Evolutionary conservation across 2,888 invertebrate species (phyloP), one percentile per base, ranked within the genome.

Genomic region (Eutolmus rufibarbis): DNA sequence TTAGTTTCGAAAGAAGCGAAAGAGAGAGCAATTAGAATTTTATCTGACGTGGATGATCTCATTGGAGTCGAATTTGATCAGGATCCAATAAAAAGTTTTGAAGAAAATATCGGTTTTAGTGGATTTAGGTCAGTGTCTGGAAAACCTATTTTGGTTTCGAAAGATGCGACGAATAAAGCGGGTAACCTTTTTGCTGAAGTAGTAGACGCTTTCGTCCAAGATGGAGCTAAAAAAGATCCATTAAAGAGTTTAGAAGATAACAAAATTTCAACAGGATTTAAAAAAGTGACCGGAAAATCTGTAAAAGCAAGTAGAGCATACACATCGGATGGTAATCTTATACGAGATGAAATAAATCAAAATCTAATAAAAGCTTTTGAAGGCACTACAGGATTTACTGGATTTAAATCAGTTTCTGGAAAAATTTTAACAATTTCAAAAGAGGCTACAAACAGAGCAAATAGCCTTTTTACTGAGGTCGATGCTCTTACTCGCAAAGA

Each of bases 81-180:
- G n/a, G 8, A 19, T 76, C 93, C 93, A 90, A 90, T 89, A 91
- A 93, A 0, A 92, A 91, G 0, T 93, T 93, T 79, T 93, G 82
- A 74, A 28, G 31, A 74, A 14, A 28, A 8, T 9, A 74, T 23
- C 28, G 28, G 28, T 1, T 12, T n/a, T 19, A 51, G 19, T 51
- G 91, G 91, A 74, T 92, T 92, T 89, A 90, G 90, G 89, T 91
- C 91, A 8, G 92, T 91, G 8, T 23, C 31, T 74, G 28, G 28
- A 9, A 74, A 74, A 19, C 14, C n/a, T n/a, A n/a, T 19, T 74
- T 34, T 31, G 5, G 31, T 23, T 74, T 28, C 74, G 16, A 31
- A 28, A 31, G 74, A 23, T 5, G 28, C 28, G 2, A 31, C 91
- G 7, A 87, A 87, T 19, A 91, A 90, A 89, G 90, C 91, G 14